phyloP scores from a whole-genome alignment of 2,797 vertebrate genomes.

The Muscicapa striata region DNA sequence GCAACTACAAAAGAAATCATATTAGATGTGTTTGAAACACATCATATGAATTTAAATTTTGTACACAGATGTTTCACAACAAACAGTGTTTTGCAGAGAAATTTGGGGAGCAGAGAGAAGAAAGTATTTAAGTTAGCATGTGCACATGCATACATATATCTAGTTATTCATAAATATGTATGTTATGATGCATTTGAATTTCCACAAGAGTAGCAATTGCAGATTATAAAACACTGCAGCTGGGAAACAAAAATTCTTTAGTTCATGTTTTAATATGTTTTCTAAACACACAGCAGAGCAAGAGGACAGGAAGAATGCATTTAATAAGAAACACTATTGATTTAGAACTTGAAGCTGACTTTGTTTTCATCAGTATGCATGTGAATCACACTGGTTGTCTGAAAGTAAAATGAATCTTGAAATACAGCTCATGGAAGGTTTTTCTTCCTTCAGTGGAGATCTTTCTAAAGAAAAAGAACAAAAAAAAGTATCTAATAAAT shows the following conservation, averaged over 20 bases:
- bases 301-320: not conserved
- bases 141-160: accelerated
- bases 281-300: not conserved
- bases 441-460: not conserved
- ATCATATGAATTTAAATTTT: conserved; percentile 4
- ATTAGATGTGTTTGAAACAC: not conserved
- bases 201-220: not conserved
- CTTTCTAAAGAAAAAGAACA: not conserved
- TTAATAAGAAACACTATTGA: not conserved
- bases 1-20: not conserved
- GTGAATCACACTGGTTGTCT: not conserved
- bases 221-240: not conserved
- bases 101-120: not conserved
- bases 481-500: not conserved
- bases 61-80: not conserved
- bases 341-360: not conserved
- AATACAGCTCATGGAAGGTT: not conserved
- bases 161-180: not conserved
- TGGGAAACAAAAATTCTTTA: not conserved
- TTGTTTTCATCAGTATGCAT: not conserved
- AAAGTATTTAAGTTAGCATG: not conserved
- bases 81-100: not conserved
- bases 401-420: not conserved
- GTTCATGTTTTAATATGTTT: not conserved
- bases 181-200: not conserved